A percentile compares a stretch with the other conserved stretches of the same genome.
These are phyloP conservation scores for Anguilla marmorata DNA, from an alignment of 2,797 vertebrate genomes.

Conservation along the genomic window DNA sequence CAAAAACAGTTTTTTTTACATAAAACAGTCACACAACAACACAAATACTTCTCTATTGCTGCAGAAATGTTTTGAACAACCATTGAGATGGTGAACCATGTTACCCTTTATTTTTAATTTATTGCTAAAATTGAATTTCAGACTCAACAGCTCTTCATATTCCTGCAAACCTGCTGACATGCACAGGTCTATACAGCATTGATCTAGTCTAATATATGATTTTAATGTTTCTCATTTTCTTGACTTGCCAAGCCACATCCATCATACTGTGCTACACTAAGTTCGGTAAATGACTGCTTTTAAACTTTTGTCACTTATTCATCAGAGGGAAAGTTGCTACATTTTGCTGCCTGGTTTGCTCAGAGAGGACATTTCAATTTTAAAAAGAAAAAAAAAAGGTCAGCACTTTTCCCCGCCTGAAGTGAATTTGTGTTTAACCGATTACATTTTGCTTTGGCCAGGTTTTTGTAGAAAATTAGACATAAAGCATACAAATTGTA, in stretches of 20 bases:
- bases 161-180: conserved; percentile 75
- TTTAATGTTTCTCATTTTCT: conserved; percentile 84
- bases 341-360: conserved; percentile 48
- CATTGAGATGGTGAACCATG: conserved; percentile 8
- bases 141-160: conserved; percentile 26
- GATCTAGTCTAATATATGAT: conserved; percentile 80
- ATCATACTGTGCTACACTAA: conserved; percentile 78
- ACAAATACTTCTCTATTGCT: not conserved
- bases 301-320: conserved; percentile 80
- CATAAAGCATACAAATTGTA: too few relatives aligned
- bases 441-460: conserved; percentile 1
- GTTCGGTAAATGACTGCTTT: conserved; percentile 78
- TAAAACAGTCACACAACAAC: too few relatives aligned
- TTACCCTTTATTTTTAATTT: conserved; percentile 21
- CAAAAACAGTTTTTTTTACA: not conserved
- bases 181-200: conserved; percentile 66
- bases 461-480: not conserved
- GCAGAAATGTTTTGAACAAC: not conserved
- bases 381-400: conserved; percentile 64
- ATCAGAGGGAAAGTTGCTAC: conserved; percentile 68
- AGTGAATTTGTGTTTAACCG: conserved; percentile 43
- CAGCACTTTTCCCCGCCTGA: conserved; percentile 59
- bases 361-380: conserved; percentile 61
- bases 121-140: conserved; percentile 22
- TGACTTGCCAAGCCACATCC: conserved; percentile 75